Evolutionary conservation across 2,888 invertebrate genomes (phyloP).

Genomic region (Odontothrips loti): DNA sequence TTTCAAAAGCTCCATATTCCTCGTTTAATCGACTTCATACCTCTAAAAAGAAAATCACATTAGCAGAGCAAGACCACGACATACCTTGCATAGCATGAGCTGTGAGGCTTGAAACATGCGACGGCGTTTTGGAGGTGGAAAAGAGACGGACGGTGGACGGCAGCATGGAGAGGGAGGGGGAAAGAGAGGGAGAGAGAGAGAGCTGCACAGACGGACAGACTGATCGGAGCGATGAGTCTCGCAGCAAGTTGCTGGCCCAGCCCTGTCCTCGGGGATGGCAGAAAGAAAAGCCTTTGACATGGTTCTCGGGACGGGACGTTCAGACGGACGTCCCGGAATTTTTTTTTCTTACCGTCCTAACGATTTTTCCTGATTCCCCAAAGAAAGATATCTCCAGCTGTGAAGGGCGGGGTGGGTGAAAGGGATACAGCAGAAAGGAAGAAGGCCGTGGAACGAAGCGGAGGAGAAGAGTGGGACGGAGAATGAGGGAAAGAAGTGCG

Average conservation of each 20-base stretch:
- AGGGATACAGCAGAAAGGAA: neutral
- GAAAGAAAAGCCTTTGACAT: no score
- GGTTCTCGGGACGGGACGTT: no score
- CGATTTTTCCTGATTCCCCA: slow-evolving; percentile 10
- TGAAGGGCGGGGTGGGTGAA: neutral
- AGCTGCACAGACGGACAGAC: neutral
- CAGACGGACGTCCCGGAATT: no score
- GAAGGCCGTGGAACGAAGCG: neutral
- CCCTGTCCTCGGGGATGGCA: no score
- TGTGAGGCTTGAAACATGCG: no score
- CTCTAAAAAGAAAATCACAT: no score
- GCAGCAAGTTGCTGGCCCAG: neutral
- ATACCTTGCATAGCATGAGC: no score
- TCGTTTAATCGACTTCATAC: no score
- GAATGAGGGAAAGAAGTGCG: neutral
- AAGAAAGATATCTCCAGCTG: neutral
- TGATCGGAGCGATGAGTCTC: neutral
- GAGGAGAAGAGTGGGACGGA: neutral
- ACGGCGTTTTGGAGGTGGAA: no score
- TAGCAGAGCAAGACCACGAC: no score
- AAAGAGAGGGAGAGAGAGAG: neutral
- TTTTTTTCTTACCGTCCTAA: neutral
- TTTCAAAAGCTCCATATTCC: no score
- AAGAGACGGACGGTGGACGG: neutral
- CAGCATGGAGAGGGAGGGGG: neutral